Percentiles rank a stretch among this genome's conserved stretches.
Conservation (phyloP, 2,797 vertebrate genomes). For the Erethizon dorsatum region DNA sequence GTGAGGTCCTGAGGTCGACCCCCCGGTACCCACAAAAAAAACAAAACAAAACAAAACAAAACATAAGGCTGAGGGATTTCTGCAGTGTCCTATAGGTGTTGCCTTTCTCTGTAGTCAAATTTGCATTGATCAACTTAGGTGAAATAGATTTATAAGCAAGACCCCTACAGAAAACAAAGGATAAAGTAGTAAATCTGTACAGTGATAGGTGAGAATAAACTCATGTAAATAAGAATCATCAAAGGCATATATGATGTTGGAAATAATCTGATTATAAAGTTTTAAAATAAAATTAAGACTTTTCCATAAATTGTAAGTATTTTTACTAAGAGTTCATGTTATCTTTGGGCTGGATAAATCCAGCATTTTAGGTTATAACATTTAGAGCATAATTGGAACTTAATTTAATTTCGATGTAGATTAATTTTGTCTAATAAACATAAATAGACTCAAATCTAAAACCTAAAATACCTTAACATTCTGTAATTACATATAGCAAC, state of each 20-base stretch:
- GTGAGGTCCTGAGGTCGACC: too few species aligned
- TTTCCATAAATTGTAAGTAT: background rate
- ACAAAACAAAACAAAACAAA: background rate
- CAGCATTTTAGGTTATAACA: background rate
- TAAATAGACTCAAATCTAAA: background rate
- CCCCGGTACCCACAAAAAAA: too few species aligned
- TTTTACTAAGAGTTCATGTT: conserved; percentile 15
- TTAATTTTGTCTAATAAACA: conserved; percentile 45
- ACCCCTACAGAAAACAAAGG: background rate
- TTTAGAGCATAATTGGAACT: conserved; percentile 17
- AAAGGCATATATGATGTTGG: background rate
- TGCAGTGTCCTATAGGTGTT: background rate
- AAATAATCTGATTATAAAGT: background rate
- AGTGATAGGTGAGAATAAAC: background rate
- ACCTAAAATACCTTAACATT: conserved; percentile 38
- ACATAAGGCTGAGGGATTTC: background rate
- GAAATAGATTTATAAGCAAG: background rate
- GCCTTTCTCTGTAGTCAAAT: background rate
- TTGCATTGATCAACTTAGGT: background rate
- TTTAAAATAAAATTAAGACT: conserved; percentile 61
- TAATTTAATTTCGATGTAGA: conserved; percentile 34
- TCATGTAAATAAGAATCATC: conserved; percentile 29
- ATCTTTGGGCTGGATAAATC: background rate
- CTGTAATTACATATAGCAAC: conserved; percentile 43
- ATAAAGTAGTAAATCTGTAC: background rate